A percentile compares a stretch with the other conserved stretches of the same genome.
These are phyloP conservation scores for Hyposmocoma kahamanoa DNA, from an alignment of 1,140 invertebrate genomes.

Conservation along the genomic window DNA sequence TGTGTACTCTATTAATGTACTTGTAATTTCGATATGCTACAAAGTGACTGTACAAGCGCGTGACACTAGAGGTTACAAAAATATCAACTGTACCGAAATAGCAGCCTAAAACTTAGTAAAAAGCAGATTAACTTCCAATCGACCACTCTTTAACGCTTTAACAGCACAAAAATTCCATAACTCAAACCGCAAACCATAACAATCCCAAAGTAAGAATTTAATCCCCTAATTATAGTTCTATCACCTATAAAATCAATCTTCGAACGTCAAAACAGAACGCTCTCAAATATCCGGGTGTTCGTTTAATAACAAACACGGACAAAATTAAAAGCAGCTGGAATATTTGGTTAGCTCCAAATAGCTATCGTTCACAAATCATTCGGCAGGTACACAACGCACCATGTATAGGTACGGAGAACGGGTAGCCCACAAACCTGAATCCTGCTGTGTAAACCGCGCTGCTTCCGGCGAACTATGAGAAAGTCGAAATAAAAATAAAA, in stretches of 20 bases:
- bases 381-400: slow-evolving; percentile 34
- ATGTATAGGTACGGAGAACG: slow-evolving; percentile 25
- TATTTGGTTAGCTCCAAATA: slow-evolving; percentile 60
- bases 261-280: slow-evolving; percentile 38
- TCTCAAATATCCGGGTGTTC: slow-evolving; percentile 45
- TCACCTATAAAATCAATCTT: slow-evolving; percentile 46
- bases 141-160: no score
- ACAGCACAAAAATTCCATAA: no score
- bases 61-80: no score
- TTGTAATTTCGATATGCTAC: slow-evolving; percentile 7
- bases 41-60: no score
- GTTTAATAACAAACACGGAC: slow-evolving; percentile 49
- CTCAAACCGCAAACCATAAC: no score
- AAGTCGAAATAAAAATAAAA: slow-evolving; percentile 22
- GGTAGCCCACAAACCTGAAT: slow-evolving; percentile 60
- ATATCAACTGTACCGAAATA: no score
- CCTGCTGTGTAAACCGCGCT: slow-evolving; percentile 30
- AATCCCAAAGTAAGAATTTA: no score
- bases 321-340: slow-evolving; percentile 56
- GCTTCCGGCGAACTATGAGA: slow-evolving; percentile 43
- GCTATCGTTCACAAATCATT: slow-evolving; percentile 59
- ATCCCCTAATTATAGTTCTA: slow-evolving; percentile 28
- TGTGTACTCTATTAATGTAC: no score
- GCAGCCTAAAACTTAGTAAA: no score
- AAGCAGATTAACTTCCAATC: no score